Evolutionary conservation across 2,888 invertebrate genomes (phyloP), one percentile per base, ranked within the genome.

Genomic region (Scrobipalpa atriplicella): DNA sequence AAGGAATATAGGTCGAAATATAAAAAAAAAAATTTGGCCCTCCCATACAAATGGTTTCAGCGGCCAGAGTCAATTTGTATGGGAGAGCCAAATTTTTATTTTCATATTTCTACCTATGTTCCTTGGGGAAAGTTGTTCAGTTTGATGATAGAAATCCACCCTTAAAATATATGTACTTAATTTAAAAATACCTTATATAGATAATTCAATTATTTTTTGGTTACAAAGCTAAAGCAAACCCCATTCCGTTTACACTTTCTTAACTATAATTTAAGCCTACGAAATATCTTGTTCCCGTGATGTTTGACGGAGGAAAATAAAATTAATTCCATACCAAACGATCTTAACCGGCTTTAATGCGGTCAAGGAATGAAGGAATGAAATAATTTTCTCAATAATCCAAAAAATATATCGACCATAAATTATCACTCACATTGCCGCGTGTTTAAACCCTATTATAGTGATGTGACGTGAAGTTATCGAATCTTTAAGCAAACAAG

Each of bases 361-460:
- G 82, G 77, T 81, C 79, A 75, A 79, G 78, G 81, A 84, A 86
- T 90, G 82, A 75, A 79, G 78, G 81, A 84, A 86, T 90, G 82
- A 90, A 90, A 90, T 91, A 86, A 92, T 91, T 90, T 92, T 81
- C 85, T 79, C 75, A 85, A 85, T 90, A 91, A 91, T 90, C 90
- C 89, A 71, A 84, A 88, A 92, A 85, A 90, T 90, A 90, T 90
- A 87, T 86, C 81, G 85, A 72, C 80, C 85, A 84, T 92, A 92
- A 91, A 91, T 91, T 84, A 87, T 81, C 81, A 74, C 78, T 76
- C 75, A 82, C 83, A 86, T 88, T 79, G 81, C 83, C 81, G 82
- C 76, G 81, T 85, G 89, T 89, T 86, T 80, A 86, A 89, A 84
- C 85, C 85, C 75, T 81, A 80, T 80, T 80, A 76, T 77, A 85